Evolutionary conservation across 2,888 invertebrate genomes (phyloP).

Genomic region (Proisotoma minuta): DNA sequence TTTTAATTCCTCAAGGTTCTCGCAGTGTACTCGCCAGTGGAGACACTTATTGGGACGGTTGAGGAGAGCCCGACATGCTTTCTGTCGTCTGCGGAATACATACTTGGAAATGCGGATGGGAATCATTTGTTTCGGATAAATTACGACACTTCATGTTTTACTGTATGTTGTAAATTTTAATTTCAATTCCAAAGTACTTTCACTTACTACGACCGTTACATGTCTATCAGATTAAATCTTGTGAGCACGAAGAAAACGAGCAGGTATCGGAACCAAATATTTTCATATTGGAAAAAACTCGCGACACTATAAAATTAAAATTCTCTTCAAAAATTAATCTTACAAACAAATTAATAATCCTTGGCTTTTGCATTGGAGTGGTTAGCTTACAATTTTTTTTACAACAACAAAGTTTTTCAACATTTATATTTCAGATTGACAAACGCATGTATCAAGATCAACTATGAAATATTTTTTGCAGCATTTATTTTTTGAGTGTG

Average conservation of each 20-base stretch:
- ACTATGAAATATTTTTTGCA: no score
- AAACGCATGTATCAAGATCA: not conserved
- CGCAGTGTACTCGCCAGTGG: conserved; percentile 35
- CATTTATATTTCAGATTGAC: not conserved
- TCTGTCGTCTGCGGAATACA: conserved; percentile 33
- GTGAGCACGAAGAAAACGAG: no score
- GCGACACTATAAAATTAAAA: conserved; percentile 25
- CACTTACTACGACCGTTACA: no score
- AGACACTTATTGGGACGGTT: conserved; percentile 33
- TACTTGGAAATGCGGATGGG: conserved; percentile 39
- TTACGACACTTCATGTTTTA: conserved; percentile 21
- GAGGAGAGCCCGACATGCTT: conserved; percentile 34
- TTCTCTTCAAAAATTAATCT: conserved; percentile 30
- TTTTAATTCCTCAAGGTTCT: conserved; percentile 26
- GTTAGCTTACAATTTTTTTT: conserved; percentile 19
- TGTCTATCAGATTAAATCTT: no score
- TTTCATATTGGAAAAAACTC: conserved; percentile 30
- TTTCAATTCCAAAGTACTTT: no score
- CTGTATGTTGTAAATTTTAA: no score
- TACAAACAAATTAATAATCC: conserved; percentile 30
- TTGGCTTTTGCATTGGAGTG: conserved; percentile 38
- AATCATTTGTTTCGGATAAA: conserved; percentile 34
- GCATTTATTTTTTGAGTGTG: no score
- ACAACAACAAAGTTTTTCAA: not conserved
- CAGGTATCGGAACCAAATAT: no score